Conservation (phyloP, 2,888 invertebrate genomes). For the Hylaea fasciaria region DNA sequence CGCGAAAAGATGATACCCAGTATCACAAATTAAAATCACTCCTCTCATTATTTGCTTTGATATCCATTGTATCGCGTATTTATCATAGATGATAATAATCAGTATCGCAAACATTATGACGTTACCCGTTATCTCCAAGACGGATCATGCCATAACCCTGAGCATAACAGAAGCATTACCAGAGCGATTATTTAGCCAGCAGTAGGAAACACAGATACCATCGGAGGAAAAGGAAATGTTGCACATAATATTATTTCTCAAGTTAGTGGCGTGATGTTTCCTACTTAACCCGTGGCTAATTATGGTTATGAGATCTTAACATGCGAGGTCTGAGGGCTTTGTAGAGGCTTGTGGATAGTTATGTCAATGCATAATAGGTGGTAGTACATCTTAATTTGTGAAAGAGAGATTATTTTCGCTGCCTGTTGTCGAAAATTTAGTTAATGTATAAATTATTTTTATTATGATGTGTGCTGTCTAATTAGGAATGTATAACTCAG, state of each 20-base stretch:
- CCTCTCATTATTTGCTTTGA: too few relatives aligned
- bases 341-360: not conserved
- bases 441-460: too few relatives aligned
- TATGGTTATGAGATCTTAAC: conserved; percentile 11
- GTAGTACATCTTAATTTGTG: not conserved
- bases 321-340: conserved; percentile 16
- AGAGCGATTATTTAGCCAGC: not conserved
- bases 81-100: too few relatives aligned
- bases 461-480: too few relatives aligned
- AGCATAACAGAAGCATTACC: not conserved
- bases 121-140: not conserved
- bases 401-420: not conserved
- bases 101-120: too few relatives aligned
- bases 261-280: conserved; percentile 2
- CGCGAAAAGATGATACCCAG: too few relatives aligned
- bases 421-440: too few relatives aligned
- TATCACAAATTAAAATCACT: too few relatives aligned
- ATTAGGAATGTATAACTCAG: too few relatives aligned
- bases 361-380: not conserved
- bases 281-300: conserved; percentile 7
- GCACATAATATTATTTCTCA: conserved; percentile 25
- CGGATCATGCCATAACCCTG: not conserved
- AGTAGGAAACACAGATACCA: conserved; percentile 30
- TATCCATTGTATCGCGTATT: too few relatives aligned
- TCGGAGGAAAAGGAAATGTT: conserved; percentile 41